Evolutionary conservation across 2,113 vertebrate species (phyloP), one percentile per base, ranked within the genome.

Genomic region (Gambusia affinis): DNA sequence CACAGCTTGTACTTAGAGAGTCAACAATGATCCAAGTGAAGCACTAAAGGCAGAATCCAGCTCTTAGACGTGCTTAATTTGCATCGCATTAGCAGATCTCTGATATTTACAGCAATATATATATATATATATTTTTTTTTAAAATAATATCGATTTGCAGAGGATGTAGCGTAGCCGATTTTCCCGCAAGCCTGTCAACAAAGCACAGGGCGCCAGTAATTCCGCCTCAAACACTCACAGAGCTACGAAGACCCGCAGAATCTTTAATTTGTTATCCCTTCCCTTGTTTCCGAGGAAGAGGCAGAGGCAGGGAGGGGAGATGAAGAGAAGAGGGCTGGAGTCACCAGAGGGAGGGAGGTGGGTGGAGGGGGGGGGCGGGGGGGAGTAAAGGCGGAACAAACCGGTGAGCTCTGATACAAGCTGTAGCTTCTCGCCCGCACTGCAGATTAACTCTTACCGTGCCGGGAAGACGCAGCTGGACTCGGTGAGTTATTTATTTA

Each of bases 371-470:
- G 78, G 28, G 57, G 66, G 35, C 30, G 61, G 64, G 80, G 71
- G 74, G 78, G 2, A 33, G 61, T 33, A 3, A 81, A 92, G 91
- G 94, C 93, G 92, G 94, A 93, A 93, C 91, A 95, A 94, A 94
- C 93, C 93, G 92, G 93, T 94, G 94, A 87, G 91, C 92, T 91
- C 91, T 87, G 92, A 91, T 93, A 94, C 94, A 93, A 88, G 92
- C 93, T 91, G 91, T 85, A 93, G 89, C 92, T 88, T 91, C 92
- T 94, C 92, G 89, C 93, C 94, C 94, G 94, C 94, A 95, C 94
- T 95, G 94, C 94, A 95, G 94, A 94, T 95, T 95, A 95, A 95
- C 94, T 91, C 91, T 88, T 93, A 14, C 76, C 61, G 75, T 69
- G 82, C 94, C 88, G 86, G 79, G 72, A n/a, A 28, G 91, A 91